Conservation (phyloP, 2,113 vertebrate species). For the Leiothrix lutea region DNA sequence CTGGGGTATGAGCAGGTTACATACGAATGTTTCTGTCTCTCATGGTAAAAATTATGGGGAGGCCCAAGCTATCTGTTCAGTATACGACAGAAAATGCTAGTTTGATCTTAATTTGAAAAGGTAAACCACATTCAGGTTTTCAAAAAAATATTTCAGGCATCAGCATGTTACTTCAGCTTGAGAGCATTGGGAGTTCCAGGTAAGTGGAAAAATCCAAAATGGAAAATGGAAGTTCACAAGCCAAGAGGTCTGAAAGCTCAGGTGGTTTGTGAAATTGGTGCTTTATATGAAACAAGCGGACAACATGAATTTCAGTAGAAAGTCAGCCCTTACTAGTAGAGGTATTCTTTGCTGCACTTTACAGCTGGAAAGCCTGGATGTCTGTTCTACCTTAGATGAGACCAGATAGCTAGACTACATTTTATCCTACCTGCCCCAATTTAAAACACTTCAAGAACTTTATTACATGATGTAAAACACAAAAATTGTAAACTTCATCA, state of each 20-base stretch:
- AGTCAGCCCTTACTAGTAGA: background rate
- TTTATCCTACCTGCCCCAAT: background rate
- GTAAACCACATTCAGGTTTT: background rate
- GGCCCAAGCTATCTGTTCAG: background rate
- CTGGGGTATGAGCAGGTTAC: fast-evolving
- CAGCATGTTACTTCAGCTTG: background rate
- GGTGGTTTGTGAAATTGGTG: background rate
- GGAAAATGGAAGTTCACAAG: background rate
- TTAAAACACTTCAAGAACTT: background rate
- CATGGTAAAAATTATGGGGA: background rate
- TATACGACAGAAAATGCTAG: background rate
- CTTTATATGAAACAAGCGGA: fast-evolving
- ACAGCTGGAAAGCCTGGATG: background rate
- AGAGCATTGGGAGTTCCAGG: fast-evolving
- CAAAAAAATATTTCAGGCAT: background rate
- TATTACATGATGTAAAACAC: background rate
- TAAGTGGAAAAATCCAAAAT: background rate
- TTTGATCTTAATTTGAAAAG: background rate
- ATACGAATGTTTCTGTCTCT: background rate
- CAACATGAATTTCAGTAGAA: background rate
- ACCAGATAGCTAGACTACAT: background rate
- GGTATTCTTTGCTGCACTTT: background rate
- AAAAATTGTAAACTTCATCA: background rate
- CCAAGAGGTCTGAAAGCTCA: background rate
- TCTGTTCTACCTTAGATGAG: background rate